Evolutionary conservation across 23 tunicate genomes (phyloP).

Genomic region (Corella eumyota): DNA sequence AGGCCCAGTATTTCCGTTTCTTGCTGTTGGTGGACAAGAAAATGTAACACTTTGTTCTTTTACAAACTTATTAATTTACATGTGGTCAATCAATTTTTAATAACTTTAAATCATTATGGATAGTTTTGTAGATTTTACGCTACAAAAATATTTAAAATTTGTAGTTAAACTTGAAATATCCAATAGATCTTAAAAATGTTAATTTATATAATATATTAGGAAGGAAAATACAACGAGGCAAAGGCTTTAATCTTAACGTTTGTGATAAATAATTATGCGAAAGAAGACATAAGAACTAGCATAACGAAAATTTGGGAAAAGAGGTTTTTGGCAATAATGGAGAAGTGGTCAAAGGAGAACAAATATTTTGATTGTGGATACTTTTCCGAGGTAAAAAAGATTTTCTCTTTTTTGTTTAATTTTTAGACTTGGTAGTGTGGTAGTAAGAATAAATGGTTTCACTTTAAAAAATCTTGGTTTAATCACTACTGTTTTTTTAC

Average conservation of each 20-base stretch:
- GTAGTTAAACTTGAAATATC: too few species aligned
- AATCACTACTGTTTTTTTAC: too few species aligned
- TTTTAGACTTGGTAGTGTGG: background rate
- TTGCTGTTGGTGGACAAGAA: constrained; percentile 88
- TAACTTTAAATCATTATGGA: too few species aligned
- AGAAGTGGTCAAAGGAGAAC: constrained; percentile 26
- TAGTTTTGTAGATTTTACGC: too few species aligned
- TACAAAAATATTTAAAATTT: too few species aligned
- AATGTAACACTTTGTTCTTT: constrained; percentile 21
- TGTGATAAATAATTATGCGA: constrained; percentile 54
- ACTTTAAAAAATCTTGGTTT: background rate
- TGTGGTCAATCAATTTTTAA: background rate
- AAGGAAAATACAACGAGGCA: constrained; percentile 45
- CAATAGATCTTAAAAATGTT: too few species aligned
- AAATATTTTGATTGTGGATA: constrained; percentile 75
- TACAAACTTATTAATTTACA: background rate
- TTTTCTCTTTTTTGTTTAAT: background rate
- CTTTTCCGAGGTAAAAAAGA: constrained; percentile 66
- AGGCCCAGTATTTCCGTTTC: constrained; percentile 93
- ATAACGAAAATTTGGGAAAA: constrained; percentile 79
- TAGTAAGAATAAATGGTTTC: background rate
- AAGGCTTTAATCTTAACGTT: constrained; percentile 49
- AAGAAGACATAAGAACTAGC: constrained; percentile 28
- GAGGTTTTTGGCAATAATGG: constrained; percentile 49
- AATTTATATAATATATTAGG: too few species aligned